phyloP scores from a whole-genome alignment of 2,113 vertebrate genomes.

The Spea multiplicata region DNA sequence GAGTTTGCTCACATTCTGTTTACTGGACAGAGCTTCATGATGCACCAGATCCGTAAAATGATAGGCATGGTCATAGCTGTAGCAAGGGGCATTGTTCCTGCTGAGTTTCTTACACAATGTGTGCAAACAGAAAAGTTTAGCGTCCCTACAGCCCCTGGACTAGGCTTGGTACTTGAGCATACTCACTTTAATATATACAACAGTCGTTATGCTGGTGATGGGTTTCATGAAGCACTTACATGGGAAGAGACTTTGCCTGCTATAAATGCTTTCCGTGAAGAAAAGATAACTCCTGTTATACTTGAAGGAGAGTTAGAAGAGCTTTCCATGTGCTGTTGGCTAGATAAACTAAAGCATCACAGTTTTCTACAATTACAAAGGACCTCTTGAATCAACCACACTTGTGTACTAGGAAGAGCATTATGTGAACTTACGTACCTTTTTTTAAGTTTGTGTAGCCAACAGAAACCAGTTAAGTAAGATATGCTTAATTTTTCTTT shows the following conservation, averaged over 20 bases:
- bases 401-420: background rate
- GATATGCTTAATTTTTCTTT: no score
- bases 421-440: no score
- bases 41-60: conserved; percentile 47
- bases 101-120: conserved; percentile 10
- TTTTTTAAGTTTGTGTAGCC: no score
- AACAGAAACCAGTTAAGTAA: no score
- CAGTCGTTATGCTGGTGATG: background rate
- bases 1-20: conserved; percentile 25
- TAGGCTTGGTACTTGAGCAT: conserved; percentile 36
- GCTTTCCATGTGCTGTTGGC: conserved; percentile 23
- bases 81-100: conserved; percentile 6
- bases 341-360: conserved; percentile 5
- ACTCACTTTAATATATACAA: conserved; percentile 28
- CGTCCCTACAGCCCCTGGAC: conserved; percentile 22
- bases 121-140: conserved; percentile 7
- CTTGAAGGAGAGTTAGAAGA: conserved; percentile 28
- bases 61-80: conserved; percentile 33
- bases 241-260: conserved; percentile 29
- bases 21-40: conserved; percentile 41
- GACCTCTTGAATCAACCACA: background rate
- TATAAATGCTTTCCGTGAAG: conserved; percentile 17
- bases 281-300: conserved; percentile 27
- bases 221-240: background rate
- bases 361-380: background rate